These are phyloP conservation scores for Camponotus floridanus DNA, from an alignment of 1,140 invertebrate genomes.

Conservation along the genomic window DNA sequence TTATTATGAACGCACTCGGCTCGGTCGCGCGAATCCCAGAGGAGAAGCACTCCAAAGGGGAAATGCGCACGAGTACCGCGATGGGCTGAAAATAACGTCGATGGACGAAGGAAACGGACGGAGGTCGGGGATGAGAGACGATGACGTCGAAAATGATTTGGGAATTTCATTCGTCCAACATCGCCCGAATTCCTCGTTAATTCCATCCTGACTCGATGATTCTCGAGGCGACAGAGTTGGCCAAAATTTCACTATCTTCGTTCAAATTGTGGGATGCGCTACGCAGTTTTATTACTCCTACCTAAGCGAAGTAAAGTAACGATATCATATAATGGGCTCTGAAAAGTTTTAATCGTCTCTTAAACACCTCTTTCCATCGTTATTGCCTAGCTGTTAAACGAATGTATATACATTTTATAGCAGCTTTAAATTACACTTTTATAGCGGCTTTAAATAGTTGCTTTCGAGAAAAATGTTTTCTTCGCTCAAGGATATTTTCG, in stretches of 20 bases:
- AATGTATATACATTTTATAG: not conserved
- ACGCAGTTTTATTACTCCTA: slow-evolving; percentile 12
- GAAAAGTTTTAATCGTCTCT: slow-evolving; percentile 29
- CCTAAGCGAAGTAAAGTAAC: not conserved
- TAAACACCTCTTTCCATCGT: not conserved
- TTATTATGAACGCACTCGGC: slow-evolving; percentile 75
- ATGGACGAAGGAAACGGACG: not conserved
- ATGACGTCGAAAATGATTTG: not conserved
- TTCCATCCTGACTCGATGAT: not conserved
- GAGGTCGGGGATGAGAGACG: not conserved
- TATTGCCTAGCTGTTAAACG: not conserved
- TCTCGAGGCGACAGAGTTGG: not conserved
- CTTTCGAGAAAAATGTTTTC: not conserved
- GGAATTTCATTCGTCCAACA: not conserved
- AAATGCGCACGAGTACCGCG: slow-evolving; percentile 48
- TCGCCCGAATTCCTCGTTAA: not conserved
- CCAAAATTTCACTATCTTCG: slow-evolving; percentile 7
- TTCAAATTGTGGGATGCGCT: not conserved
- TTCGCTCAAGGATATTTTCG: too few species aligned
- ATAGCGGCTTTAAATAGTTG: not conserved
- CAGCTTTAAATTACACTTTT: not conserved
- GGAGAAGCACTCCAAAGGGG: not conserved
- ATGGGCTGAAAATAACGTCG: slow-evolving; percentile 43
- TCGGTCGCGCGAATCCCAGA: slow-evolving; percentile 44
- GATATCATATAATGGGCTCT: slow-evolving; percentile 10